Base-by-base conservation (phyloP, 2,888 invertebrate genomes). In the Andrena fulva region DNA sequence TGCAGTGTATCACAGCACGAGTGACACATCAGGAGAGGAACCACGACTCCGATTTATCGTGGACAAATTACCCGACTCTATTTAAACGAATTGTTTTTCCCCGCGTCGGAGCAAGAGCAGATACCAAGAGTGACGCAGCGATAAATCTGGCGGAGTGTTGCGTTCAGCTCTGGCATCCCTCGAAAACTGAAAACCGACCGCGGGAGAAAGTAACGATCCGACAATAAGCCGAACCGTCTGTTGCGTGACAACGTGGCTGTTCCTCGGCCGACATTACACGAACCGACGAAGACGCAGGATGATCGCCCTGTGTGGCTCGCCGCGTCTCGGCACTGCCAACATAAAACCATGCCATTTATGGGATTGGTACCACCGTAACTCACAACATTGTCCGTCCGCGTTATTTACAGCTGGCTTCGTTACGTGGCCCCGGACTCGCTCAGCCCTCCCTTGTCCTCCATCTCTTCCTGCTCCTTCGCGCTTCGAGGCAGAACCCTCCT, bases 281-380 rank as follows among this genome's bases (percentile, higher is more conserved):
- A 85, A 71, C 78, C 82, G 56, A 85, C 78, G 85, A 85, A 78
- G 82, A 78, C 77, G 75, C 76, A 42, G 84, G 72, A 88, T 72
- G 85, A 87, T 90, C 91, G 89, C 89, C 90, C 89, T 93, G 92
- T 92, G 92, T 91, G 92, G 91, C 90, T 87, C 85, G 85, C 80
- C 86, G 85, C 82, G 87, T 90, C 89, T 89, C 77, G 60, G 63
- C 76, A 76, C 85, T 89, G 90, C 90, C 90, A 90, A 90, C 93
- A 92, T 93, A 92, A 93, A 93, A 92, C 91, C 90, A 82, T 84
- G 87, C 90, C 92, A 89, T 93, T 93, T 92, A 93, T 92, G 90
- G 92, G 87, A 84, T 89, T 87, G 86, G 90, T 89, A 91, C 89
- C 91, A 90, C 87, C 87, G 91, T 93, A 92, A 93, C 92, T 93